These are phyloP conservation scores for Augochlorella aurata DNA, from an alignment of 2,888 invertebrate genomes.

Conservation along the genomic window DNA sequence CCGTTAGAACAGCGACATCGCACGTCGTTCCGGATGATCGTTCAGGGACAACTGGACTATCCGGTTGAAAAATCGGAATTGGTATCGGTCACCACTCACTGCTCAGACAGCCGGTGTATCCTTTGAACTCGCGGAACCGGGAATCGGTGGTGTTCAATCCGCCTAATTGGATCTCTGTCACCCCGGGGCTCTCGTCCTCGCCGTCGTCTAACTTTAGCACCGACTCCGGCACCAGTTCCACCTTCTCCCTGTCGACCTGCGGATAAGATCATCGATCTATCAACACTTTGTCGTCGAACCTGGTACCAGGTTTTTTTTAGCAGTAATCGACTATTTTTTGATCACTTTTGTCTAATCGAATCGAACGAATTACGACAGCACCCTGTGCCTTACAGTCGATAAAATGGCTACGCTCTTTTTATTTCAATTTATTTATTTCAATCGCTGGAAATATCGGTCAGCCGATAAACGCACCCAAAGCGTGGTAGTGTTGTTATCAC, in stretches of 20 bases:
- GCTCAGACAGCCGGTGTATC: slow-evolving; percentile 94
- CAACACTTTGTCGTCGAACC: too few species aligned
- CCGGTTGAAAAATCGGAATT: background rate
- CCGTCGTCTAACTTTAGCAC: slow-evolving; percentile 86
- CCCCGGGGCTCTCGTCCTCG: slow-evolving; percentile 82
- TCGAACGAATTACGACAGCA: too few species aligned
- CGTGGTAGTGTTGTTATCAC: slow-evolving; percentile 88
- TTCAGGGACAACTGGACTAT: slow-evolving; percentile 20
- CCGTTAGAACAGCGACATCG: slow-evolving; percentile 44
- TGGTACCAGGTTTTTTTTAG: too few species aligned
- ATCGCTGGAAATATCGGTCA: too few species aligned
- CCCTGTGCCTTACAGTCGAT: too few species aligned
- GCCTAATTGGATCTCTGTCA: slow-evolving; percentile 93
- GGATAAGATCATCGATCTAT: background rate
- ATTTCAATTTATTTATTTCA: too few species aligned
- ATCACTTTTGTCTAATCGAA: too few species aligned
- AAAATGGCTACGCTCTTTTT: too few species aligned
- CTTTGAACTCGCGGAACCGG: slow-evolving; percentile 91
- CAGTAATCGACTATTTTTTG: too few species aligned
- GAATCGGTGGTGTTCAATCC: slow-evolving; percentile 93
- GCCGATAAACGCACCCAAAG: slow-evolving; percentile 79
- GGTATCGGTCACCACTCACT: slow-evolving; percentile 85
- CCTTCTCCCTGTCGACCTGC: slow-evolving; percentile 89
- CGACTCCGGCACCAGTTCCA: slow-evolving; percentile 87
- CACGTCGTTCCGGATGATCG: slow-evolving; percentile 28